Evolutionary conservation across 2,113 vertebrate genomes (phyloP), one percentile per base, ranked within the genome.

Genomic region (Brachyistius frenatus): DNA sequence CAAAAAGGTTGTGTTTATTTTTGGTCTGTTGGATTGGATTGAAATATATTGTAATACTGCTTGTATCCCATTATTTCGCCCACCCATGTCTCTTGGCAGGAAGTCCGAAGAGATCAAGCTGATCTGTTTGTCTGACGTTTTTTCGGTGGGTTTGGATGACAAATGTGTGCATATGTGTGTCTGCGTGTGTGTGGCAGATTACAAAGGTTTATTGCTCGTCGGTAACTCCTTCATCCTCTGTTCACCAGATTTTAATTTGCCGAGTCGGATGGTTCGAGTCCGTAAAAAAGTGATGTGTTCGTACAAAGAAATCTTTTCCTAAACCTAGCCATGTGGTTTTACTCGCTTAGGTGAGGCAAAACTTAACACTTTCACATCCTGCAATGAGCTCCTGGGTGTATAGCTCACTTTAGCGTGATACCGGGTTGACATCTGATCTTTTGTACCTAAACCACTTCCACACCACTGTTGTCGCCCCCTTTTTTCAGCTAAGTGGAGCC

Each of bases 51-150:
- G 3, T 74, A 2, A 16, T 23, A 7, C 41, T 68, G 3, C 8
- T 10, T 30, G 44, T 41, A 7, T 47, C 15, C n/a, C 32, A 30
- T 58, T 36, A 8, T 52, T 68, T 71, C 1, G 4, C 63, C 76
- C 64, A 63, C 61, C 23, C 7, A 4, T 62, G 5, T 76, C 63
- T 61, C 23, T 71, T 77, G 66, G 55, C 62, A 78, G 31, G 15
- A 75, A 75, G 81, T 67, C 46, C 23, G 53, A 32, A 76, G 16
- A 65, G 74, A 79, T 76, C 56, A 58, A 63, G 65, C 58, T 30
- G 57, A 84, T 83, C 46, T 65, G 66, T 77, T 78, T 73, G 78
- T 75, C 53, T 57, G 73, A 63, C 52, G 50, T 49, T 47, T 23
- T 23, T 23, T 69, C 74, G 30, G 39, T 41, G 52, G 36, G 63